phyloP scores from a whole-genome alignment of 2,113 vertebrate species.

The Notiomystis cincta region DNA sequence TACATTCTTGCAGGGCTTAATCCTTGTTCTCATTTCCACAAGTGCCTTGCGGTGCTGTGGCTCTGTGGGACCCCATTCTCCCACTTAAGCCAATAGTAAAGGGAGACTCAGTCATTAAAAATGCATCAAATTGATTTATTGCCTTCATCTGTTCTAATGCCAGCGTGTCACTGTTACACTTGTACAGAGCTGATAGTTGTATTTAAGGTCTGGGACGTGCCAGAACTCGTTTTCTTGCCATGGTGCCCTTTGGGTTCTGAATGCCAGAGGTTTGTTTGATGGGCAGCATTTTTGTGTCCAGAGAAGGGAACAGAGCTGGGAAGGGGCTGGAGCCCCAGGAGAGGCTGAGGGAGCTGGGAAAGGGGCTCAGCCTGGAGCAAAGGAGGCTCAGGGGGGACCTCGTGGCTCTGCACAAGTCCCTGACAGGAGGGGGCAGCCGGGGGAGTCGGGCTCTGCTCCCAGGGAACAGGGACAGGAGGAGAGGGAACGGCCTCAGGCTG shows the following conservation, averaged over 20 bases:
- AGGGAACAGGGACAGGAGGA: background rate
- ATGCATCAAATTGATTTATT: background rate
- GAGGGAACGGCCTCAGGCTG: background rate
- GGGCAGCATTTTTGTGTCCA: background rate
- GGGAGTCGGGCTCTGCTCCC: background rate
- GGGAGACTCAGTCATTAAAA: background rate
- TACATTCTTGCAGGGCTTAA: slow-evolving; percentile 23
- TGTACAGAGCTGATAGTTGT: background rate
- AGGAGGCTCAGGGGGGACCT: background rate
- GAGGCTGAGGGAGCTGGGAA: background rate
- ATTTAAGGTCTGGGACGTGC: background rate
- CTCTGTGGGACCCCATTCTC: background rate
- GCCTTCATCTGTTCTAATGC: background rate
- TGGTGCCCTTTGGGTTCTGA: background rate
- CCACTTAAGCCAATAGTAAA: background rate
- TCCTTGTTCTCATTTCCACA: slow-evolving; percentile 25
- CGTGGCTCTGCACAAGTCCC: background rate
- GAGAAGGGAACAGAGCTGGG: rapidly evolving
- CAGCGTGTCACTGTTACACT: background rate
- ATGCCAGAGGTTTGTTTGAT: background rate
- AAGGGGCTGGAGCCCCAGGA: background rate
- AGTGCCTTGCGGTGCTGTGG: background rate
- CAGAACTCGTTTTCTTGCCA: background rate
- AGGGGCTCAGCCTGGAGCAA: background rate
- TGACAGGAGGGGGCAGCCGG: background rate